These are phyloP conservation scores for Spicauda simplicius DNA, from an alignment of 2,888 invertebrate species.

Conservation along the genomic window DNA sequence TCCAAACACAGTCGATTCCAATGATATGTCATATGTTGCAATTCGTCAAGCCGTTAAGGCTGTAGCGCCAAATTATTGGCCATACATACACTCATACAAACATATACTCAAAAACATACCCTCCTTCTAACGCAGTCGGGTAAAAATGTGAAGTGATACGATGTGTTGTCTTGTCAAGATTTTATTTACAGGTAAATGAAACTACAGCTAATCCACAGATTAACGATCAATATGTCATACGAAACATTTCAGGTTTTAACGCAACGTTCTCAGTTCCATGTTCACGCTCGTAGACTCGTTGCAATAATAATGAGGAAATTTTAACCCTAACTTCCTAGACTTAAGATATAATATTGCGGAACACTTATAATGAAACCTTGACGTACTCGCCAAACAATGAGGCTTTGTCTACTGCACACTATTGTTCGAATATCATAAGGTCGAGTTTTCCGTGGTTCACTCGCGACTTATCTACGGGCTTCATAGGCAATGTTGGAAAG, in stretches of 20 bases:
- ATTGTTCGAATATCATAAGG: constrained; percentile 54
- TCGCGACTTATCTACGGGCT: constrained; percentile 40
- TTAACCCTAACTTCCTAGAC: constrained; percentile 20
- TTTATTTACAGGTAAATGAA: too few species aligned
- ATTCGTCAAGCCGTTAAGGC: too few species aligned
- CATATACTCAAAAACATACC: too few species aligned
- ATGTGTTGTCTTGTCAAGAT: too few species aligned
- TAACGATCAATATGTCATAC: not conserved
- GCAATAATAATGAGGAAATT: constrained; percentile 16
- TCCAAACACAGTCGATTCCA: too few species aligned
- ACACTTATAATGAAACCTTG: constrained; percentile 41
- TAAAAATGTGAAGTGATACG: too few species aligned
- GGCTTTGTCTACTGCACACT: constrained; percentile 53
- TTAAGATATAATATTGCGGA: constrained; percentile 44
- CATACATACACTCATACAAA: too few species aligned
- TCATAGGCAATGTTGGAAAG: constrained; percentile 43
- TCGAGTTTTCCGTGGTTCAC: constrained; percentile 50
- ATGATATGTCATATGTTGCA: too few species aligned
- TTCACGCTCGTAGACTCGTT: not conserved
- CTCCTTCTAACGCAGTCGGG: too few species aligned
- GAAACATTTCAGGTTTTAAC: constrained; percentile 3
- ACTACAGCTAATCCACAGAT: not conserved
- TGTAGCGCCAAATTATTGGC: too few species aligned
- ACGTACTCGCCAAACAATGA: constrained; percentile 51
- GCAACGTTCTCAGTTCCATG: not conserved